Evolutionary conservation across 1,140 invertebrate genomes (phyloP), one percentile per base, ranked within the genome.

Genomic region (Physella acuta): DNA sequence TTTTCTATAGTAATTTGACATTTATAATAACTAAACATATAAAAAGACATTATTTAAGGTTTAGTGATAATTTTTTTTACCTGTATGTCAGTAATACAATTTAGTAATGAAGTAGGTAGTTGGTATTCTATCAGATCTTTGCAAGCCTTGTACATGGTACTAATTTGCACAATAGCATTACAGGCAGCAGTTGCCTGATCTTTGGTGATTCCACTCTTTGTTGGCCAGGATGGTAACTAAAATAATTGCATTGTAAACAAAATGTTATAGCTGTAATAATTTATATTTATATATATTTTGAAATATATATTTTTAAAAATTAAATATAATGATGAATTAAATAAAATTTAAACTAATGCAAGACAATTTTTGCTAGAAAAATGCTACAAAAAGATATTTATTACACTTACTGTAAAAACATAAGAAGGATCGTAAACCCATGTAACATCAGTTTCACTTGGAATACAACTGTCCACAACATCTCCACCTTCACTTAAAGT

Each of bases 201-300:
- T 55, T 64, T 59, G 0, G 78, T 79, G 31, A 76, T 74, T 52
- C 73, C 73, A 56, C n/a, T 68, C 36, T 53, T 31, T 65, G 77
- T 77, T 44, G 78, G 78, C 78, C 78, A 79, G 0, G 74, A 71
- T 11, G 71, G 31, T 28, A 65, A 59, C 78, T 79, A 53, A 55
- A 14, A 55, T 55, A 20, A 8, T 55, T 55, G 8, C 53, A 24
- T 30, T 55, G 53, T 24, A 30, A 24, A 55, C 39, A 44, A 11
- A 20, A n/a, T 28, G n/a, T n/a, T n/a, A n/a, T n/a, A n/a, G n/a
- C n/a, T n/a, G n/a, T n/a, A n/a, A n/a, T n/a, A n/a, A n/a, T n/a
- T n/a, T n/a, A n/a, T n/a, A n/a, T n/a, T n/a, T n/a, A n/a, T n/a
- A n/a, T n/a, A n/a, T n/a, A n/a, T 16, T 8, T 56, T 11, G 26